Evolutionary conservation across 2,113 vertebrate genomes (phyloP).

Genomic region (Rhombomys opimus): DNA sequence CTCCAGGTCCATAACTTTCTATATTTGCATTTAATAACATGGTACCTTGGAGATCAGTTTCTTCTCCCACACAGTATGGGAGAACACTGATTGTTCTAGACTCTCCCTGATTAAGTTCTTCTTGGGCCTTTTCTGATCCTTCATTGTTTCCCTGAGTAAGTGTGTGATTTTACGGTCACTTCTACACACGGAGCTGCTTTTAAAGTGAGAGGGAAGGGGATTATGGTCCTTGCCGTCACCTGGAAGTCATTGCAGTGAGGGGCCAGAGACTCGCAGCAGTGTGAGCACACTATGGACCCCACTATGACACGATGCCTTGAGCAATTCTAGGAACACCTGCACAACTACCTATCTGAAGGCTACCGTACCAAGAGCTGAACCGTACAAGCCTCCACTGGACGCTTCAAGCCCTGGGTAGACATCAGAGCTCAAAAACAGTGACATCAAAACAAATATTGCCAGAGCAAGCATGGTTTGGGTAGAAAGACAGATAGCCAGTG

Average conservation of each 20-base stretch:
- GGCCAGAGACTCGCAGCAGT: neutral
- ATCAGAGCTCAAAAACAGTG: neutral
- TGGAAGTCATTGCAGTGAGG: neutral
- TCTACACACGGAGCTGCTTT: neutral
- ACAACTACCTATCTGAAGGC: neutral
- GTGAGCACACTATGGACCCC: no score
- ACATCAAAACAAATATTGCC: neutral
- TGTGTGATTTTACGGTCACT: neutral
- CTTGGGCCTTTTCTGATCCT: neutral
- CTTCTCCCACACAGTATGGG: neutral
- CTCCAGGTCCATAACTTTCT: no score
- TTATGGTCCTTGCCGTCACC: neutral
- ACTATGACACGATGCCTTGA: neutral
- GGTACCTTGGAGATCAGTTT: neutral
- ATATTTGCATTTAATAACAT: neutral
- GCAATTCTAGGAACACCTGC: neutral
- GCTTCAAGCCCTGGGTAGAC: neutral
- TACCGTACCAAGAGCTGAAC: neutral
- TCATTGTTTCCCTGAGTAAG: neutral
- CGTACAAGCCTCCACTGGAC: neutral
- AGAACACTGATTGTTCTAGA: neutral
- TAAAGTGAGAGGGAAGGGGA: neutral
- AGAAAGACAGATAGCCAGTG: neutral
- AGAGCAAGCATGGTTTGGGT: no score
- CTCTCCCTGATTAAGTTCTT: neutral